Evolutionary conservation across 2,888 invertebrate genomes (phyloP).

Genomic region (Cheilosia scutellata): DNA sequence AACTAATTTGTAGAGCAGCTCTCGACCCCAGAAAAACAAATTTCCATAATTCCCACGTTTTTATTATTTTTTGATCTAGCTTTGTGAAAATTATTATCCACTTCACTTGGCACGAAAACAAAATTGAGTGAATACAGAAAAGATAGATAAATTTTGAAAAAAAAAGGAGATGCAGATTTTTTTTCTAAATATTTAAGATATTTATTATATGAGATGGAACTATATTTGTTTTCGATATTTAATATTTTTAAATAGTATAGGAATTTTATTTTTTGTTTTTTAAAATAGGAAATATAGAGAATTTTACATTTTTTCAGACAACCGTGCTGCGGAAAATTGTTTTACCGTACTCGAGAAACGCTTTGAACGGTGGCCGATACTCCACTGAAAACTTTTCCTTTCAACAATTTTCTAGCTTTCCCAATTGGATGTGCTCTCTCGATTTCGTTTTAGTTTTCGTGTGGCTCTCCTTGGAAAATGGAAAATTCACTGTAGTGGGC

Average conservation of each 20-base stretch:
- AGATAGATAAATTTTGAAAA: slow-evolving; percentile 1
- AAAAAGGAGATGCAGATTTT: slow-evolving; percentile 8
- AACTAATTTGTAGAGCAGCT: slow-evolving; percentile 50
- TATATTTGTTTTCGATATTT: not conserved
- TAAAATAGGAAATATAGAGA: not conserved
- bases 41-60: slow-evolving; percentile 51
- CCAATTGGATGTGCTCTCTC: slow-evolving; percentile 59
- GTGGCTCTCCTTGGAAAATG: slow-evolving; percentile 70
- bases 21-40: slow-evolving; percentile 23
- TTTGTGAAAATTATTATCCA: slow-evolving; percentile 56
- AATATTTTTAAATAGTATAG: not conserved
- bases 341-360: slow-evolving; percentile 72
- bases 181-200: not conserved
- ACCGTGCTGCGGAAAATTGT: slow-evolving; percentile 40
- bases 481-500: slow-evolving; percentile 49
- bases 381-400: slow-evolving; percentile 76
- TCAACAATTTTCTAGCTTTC: slow-evolving; percentile 72
- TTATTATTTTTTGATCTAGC: slow-evolving; percentile 27
- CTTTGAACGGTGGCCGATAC: slow-evolving; percentile 75
- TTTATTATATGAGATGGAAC: not conserved
- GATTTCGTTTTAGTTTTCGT: slow-evolving; percentile 31
- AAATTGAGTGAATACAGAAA: slow-evolving; percentile 53
- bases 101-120: slow-evolving; percentile 62
- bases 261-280: not conserved
- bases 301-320: slow-evolving; percentile 42